These are phyloP conservation scores for Pecten maximus DNA, from an alignment of 2,888 invertebrate species.

Conservation along the genomic window DNA sequence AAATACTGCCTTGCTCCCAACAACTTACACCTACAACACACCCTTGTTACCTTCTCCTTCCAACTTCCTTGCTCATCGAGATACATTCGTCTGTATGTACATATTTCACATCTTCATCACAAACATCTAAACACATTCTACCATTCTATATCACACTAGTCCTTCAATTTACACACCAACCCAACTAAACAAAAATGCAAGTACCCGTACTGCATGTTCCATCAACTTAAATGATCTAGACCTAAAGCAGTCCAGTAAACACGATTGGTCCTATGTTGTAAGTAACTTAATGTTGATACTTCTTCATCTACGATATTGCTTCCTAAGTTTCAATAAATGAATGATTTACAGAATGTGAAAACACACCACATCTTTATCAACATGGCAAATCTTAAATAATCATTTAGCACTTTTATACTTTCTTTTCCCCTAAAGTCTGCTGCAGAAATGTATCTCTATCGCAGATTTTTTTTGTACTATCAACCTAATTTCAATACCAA, in stretches of 20 bases:
- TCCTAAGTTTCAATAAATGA: neutral
- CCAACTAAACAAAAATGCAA: neutral
- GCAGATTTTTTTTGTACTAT: too few species aligned
- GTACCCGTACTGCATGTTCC: slow-evolving; percentile 27
- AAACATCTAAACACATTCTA: neutral
- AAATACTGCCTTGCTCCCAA: neutral
- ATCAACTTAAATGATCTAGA: neutral
- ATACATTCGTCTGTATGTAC: neutral
- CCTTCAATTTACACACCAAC: neutral
- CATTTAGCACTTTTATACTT: neutral
- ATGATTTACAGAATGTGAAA: neutral
- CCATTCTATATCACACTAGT: neutral
- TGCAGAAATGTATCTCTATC: too few species aligned
- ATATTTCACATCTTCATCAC: neutral
- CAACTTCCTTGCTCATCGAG: neutral
- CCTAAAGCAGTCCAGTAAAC: neutral
- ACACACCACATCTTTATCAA: neutral
- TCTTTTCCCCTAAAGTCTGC: too few species aligned
- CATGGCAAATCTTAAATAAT: too few species aligned
- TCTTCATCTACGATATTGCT: neutral
- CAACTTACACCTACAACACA: neutral
- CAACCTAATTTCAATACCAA: too few species aligned
- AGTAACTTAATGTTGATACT: neutral
- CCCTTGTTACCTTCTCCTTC: neutral
- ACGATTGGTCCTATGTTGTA: neutral